Evolutionary conservation across 2,888 invertebrate genomes (phyloP), one percentile per base, ranked within the genome.

Genomic region (Rotaria socialis): DNA sequence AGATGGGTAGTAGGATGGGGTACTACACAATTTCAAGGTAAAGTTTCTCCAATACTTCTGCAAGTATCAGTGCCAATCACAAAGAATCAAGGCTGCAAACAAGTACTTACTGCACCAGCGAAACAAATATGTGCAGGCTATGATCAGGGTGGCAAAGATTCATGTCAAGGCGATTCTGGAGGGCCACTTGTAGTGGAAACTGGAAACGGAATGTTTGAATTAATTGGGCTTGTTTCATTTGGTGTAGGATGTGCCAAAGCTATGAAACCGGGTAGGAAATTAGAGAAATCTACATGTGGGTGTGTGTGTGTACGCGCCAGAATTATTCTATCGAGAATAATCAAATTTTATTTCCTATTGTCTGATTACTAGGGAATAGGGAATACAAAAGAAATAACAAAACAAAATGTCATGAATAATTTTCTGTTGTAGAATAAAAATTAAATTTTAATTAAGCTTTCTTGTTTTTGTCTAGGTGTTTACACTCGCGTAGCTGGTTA

Each of bases 91-190:
- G 19, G 67, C 16, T 67, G 67, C 35, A 16, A 16, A 35, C 7
- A 14, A 27, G 3, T 7, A 35, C 35, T 67, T 35, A 67, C 16
- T 1, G 35, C 5, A 41, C 19, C 35, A 27, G 5, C 35, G 35
- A 14, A 35, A 67, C 47, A 86, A 86, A 14, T 86, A 50, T 86
- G 86, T 86, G 86, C 84, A 27, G 86, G 86, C 27, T 58, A 84
- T 58, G 6, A 22, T 43, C 0, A 47, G 43, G 86, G 86, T 11
- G 24, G 19, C 11, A 84, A 35, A 27, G 86, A 52, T 47, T 50
- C 50, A 10, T 84, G 84, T 60, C 58, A 35, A 27, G 84, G 84
- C n/a, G 84, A 86, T 22, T 35, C 35, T 22, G 84, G 58, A 14
- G 84, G 58, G 10, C 84, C 84, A 24, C 52, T 84, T 35, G 47